These are phyloP conservation scores for Ornithoptera priamus DNA, from an alignment of 2,888 invertebrate genomes.

Conservation along the genomic window DNA sequence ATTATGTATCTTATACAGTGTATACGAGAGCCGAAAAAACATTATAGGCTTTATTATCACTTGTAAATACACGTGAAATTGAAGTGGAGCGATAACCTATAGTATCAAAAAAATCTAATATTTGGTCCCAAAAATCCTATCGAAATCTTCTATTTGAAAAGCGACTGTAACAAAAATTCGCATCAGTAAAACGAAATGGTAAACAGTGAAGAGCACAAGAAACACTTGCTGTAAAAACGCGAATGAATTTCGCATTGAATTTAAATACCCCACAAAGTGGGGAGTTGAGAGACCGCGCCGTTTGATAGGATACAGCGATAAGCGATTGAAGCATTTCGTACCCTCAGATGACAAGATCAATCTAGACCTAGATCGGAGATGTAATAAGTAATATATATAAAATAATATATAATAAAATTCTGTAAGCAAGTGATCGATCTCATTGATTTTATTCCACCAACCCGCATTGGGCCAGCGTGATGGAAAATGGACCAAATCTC, in stretches of 20 bases:
- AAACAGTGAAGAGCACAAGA: constrained; percentile 38
- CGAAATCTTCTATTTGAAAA: neutral
- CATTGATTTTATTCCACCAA: too few species aligned
- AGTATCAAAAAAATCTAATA: too few species aligned
- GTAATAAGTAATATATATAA: too few species aligned
- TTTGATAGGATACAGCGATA: constrained; percentile 32
- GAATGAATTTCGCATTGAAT: constrained; percentile 56
- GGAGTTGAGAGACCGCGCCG: constrained; percentile 27
- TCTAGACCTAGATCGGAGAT: neutral
- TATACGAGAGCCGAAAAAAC: too few species aligned
- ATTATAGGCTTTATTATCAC: too few species aligned
- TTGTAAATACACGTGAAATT: too few species aligned
- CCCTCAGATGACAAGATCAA: neutral
- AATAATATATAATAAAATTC: too few species aligned
- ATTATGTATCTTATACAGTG: too few species aligned
- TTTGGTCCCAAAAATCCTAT: neutral
- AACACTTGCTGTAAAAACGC: constrained; percentile 46
- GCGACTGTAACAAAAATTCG: neutral
- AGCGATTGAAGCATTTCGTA: constrained; percentile 9
- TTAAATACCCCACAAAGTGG: constrained; percentile 46
- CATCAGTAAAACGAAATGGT: constrained; percentile 37
- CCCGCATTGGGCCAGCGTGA: too few species aligned
- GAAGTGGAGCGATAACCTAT: too few species aligned
- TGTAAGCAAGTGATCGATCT: too few species aligned
- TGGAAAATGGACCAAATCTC: too few species aligned